Percentiles rank a stretch among this genome's conserved stretches.
Evolutionary conservation across 2,888 invertebrate genomes (phyloP).

Genomic region (Rhyacophila evoluta): DNA sequence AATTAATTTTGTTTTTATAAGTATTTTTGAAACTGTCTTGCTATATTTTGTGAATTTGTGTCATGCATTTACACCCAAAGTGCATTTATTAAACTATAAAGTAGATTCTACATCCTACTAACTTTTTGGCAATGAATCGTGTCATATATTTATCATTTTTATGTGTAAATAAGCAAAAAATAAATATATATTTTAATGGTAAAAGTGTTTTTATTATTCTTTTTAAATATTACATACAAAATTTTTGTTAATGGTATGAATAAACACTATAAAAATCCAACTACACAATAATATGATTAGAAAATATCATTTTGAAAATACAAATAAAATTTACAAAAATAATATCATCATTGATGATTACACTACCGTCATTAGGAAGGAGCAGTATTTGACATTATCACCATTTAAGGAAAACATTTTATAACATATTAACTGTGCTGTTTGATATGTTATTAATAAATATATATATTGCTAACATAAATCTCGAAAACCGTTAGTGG

Average conservation of each 20-base stretch:
- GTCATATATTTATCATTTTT: slow-evolving; percentile 19
- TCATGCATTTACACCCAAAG: slow-evolving; percentile 28
- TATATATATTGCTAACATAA: too few species aligned
- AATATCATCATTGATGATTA: too few species aligned
- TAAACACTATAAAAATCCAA: too few species aligned
- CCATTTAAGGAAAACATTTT: too few species aligned
- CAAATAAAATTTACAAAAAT: too few species aligned
- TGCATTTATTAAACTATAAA: slow-evolving; percentile 39
- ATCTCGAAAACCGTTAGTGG: too few species aligned
- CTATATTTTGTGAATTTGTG: background rate
- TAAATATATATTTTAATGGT: slow-evolving; percentile 42
- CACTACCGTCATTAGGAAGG: too few species aligned
- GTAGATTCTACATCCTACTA: slow-evolving; percentile 26
- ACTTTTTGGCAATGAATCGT: slow-evolving; percentile 6
- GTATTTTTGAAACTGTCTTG: background rate
- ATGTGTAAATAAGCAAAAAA: slow-evolving; percentile 42
- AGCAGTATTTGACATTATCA: too few species aligned
- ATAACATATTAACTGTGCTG: too few species aligned
- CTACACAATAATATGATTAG: too few species aligned
- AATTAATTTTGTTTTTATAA: background rate
- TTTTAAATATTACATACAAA: slow-evolving; percentile 28
- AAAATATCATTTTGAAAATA: too few species aligned
- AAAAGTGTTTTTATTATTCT: slow-evolving; percentile 34
- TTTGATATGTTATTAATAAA: too few species aligned
- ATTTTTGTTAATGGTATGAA: background rate